phyloP scores from a whole-genome alignment of 2,797 vertebrate species.

The Melanotaenia pygmaea region DNA sequence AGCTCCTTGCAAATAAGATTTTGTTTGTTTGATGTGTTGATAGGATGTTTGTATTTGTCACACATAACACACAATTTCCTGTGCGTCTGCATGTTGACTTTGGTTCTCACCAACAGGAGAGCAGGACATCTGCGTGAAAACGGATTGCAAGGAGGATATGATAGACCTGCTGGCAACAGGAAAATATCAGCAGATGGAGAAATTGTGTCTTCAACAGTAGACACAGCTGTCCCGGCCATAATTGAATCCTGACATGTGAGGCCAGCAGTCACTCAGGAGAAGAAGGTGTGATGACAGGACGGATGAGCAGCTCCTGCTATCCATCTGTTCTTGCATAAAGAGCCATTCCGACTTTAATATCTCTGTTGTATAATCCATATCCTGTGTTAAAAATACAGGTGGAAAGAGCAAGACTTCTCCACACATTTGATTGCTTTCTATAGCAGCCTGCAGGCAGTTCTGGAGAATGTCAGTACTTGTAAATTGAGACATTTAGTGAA shows the following conservation, averaged over 20 bases:
- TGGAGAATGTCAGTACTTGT: too few relatives aligned
- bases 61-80: not conserved
- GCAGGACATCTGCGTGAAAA: constrained; percentile 36
- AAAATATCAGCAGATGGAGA: constrained; percentile 41
- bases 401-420: not conserved
- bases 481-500: not conserved
- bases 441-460: constrained; percentile 1
- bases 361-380: constrained; percentile 3
- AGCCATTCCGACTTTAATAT: constrained; percentile 15
- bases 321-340: constrained; percentile 45
- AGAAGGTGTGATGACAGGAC: constrained; percentile 37
- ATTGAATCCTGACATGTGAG: constrained; percentile 55
- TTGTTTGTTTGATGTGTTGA: constrained; percentile 32
- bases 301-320: constrained; percentile 31
- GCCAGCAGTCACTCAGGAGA: constrained; percentile 47
- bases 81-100: constrained; percentile 5
- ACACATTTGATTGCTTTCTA: not conserved
- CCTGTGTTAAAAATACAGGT: constrained; percentile 1
- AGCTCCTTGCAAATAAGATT: constrained; percentile 13
- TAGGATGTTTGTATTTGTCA: constrained; percentile 22
- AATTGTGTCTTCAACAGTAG: constrained; percentile 33
- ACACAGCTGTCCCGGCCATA: constrained; percentile 42
- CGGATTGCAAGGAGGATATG: constrained; percentile 13
- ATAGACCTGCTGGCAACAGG: constrained; percentile 24
- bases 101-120: constrained; percentile 13